Evolutionary conservation across 2,113 vertebrate species (phyloP).

Genomic region (Cynoglossus semilaevis): DNA sequence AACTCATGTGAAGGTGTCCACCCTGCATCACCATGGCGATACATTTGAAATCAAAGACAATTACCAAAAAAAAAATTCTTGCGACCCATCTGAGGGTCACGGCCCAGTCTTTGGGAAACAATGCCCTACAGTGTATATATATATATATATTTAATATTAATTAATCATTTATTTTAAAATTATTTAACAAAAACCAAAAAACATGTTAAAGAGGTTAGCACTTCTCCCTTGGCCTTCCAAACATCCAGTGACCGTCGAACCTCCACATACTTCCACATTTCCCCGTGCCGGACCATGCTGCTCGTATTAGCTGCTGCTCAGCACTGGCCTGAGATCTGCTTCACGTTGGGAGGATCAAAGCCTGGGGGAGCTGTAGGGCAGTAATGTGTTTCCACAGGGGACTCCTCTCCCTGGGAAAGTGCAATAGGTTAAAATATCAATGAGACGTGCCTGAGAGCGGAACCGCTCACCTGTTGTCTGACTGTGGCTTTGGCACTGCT

Average conservation of each 20-base stretch:
- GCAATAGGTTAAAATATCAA: constrained; percentile 80
- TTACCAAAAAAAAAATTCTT: no score
- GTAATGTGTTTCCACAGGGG: constrained; percentile 69
- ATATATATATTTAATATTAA: no score
- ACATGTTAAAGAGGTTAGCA: no score
- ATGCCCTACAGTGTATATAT: no score
- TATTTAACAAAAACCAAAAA: no score
- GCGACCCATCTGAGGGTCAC: no score
- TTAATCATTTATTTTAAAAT: no score
- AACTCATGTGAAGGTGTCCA: no score
- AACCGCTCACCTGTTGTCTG: constrained; percentile 76
- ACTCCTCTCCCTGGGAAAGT: constrained; percentile 72
- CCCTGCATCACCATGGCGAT: no score
- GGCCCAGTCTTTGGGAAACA: no score
- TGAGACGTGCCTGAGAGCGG: constrained; percentile 69
- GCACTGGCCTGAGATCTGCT: constrained; percentile 64
- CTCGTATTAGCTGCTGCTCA: constrained; percentile 44
- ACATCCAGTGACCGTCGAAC: constrained; percentile 5
- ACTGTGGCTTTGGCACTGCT: constrained; percentile 34
- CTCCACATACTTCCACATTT: constrained; percentile 4
- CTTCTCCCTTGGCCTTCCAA: background rate
- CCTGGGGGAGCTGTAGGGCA: constrained; percentile 40
- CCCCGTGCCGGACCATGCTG: constrained; percentile 30
- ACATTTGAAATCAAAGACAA: no score
- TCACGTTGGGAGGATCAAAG: constrained; percentile 71